These are phyloP conservation scores for Oreochromis tanganicae DNA, from an alignment of 2,113 vertebrate genomes.

Conservation along the genomic window DNA sequence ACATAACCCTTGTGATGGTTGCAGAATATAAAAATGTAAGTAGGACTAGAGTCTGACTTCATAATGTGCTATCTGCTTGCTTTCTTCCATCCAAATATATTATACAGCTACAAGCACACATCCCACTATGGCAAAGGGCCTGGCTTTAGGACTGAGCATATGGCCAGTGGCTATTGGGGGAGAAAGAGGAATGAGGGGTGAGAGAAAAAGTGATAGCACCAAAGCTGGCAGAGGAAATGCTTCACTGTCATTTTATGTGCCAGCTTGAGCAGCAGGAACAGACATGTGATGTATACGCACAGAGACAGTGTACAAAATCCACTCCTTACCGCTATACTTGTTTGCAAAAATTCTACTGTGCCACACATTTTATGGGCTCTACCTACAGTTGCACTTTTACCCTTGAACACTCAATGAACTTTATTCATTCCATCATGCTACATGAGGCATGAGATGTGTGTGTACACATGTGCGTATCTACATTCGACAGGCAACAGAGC, in stretches of 20 bases:
- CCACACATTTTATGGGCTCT: neutral
- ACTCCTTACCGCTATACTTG: neutral
- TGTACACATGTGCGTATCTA: slow-evolving; percentile 13
- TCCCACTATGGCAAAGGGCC: slow-evolving; percentile 21
- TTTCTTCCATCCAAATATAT: neutral
- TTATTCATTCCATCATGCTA: slow-evolving; percentile 29
- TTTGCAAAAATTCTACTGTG: neutral
- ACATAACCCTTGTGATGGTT: neutral
- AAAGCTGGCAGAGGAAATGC: slow-evolving; percentile 54
- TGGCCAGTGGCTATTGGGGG: slow-evolving; percentile 34
- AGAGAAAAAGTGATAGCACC: slow-evolving; percentile 28
- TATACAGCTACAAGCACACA: neutral
- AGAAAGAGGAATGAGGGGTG: slow-evolving; percentile 8
- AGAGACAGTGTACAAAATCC: neutral
- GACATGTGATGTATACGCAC: neutral
- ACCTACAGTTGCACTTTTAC: slow-evolving; percentile 24
- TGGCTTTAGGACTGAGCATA: slow-evolving; percentile 54
- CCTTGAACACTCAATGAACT: slow-evolving; percentile 38
- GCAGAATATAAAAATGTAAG: neutral
- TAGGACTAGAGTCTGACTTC: fast-evolving
- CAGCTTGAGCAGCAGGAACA: slow-evolving; percentile 1
- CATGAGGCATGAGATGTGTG: slow-evolving; percentile 33
- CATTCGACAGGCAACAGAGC: slow-evolving; percentile 15
- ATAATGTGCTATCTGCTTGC: neutral
- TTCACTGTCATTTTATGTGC: slow-evolving; percentile 45